Percentiles rank a stretch among this genome's conserved stretches.
phyloP scores from a whole-genome alignment of 2,797 vertebrate species.

The Melanotaenia boesemani region DNA sequence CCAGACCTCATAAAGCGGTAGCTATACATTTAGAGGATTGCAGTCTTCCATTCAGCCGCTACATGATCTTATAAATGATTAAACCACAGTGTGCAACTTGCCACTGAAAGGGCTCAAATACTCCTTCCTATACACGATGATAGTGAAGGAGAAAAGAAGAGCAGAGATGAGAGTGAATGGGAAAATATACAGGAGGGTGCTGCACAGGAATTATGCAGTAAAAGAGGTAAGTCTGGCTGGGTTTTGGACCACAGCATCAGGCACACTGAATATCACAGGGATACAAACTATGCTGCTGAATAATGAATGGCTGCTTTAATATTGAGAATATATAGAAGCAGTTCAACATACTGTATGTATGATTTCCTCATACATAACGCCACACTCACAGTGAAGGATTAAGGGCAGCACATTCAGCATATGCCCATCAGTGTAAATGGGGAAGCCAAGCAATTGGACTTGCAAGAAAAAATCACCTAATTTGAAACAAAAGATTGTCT shows the following conservation, averaged over 20 bases:
- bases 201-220: conserved; percentile 67
- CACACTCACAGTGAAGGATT: conserved; percentile 37
- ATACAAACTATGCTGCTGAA: conserved; percentile 72
- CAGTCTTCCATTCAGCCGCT: conserved; percentile 48
- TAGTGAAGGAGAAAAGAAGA: conserved; percentile 39
- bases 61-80: conserved; percentile 61
- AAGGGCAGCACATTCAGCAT: conserved; percentile 19
- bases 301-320: conserved; percentile 72
- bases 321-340: conserved; percentile 61
- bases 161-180: conserved; percentile 50
- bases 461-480: background rate
- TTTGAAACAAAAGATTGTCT: background rate
- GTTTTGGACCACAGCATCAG: conserved; percentile 54
- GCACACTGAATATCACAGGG: conserved; percentile 66
- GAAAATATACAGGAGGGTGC: conserved; percentile 54
- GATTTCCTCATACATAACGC: conserved; percentile 24
- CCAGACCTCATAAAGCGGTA: conserved; percentile 24
- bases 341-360: conserved; percentile 52
- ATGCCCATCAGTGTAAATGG: conserved; percentile 8
- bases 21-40: conserved; percentile 46
- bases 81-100: conserved; percentile 50
- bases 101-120: conserved; percentile 47
- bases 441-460: conserved; percentile 17
- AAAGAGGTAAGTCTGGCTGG: conserved; percentile 51
- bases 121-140: conserved; percentile 33